A percentile compares a stretch with the other conserved stretches of the same genome.
These are phyloP conservation scores for Pheucticus melanocephalus DNA, from an alignment of 2,113 vertebrate genomes.

Conservation along the genomic window DNA sequence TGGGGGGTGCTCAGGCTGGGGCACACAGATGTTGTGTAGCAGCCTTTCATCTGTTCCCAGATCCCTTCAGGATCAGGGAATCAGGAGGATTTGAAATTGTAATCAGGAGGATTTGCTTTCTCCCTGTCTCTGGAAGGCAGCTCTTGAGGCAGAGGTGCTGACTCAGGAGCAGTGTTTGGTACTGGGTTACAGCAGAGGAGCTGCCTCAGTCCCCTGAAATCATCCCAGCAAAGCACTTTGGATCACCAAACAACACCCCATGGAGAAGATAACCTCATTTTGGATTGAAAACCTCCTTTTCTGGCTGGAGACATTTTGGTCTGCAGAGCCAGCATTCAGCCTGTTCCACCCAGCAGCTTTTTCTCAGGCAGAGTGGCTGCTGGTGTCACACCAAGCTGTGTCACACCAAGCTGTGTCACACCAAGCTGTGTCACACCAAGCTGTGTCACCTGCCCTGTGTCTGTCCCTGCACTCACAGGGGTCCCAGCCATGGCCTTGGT, in stretches of 20 bases:
- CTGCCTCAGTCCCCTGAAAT: not conserved
- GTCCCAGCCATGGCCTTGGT: not conserved
- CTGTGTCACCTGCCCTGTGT: not conserved
- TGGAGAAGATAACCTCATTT: not conserved
- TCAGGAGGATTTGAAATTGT: not conserved
- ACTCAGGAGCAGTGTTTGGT: not conserved
- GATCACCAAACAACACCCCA: not conserved
- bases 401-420: not conserved
- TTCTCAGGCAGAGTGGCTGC: not conserved
- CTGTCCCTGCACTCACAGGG: not conserved
- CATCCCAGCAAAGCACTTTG: not conserved
- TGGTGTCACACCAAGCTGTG: not conserved
- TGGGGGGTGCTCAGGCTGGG: not conserved
- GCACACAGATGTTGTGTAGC: not conserved
- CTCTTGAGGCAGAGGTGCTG: not conserved
- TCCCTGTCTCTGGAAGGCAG: not conserved
- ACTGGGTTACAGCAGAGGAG: not conserved
- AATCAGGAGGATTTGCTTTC: constrained; percentile 6
- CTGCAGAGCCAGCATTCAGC: not conserved
- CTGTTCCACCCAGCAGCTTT: not conserved
- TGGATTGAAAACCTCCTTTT: not conserved
- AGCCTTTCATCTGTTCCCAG: not conserved
- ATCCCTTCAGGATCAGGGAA: not conserved
- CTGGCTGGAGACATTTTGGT: not conserved
- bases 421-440: not conserved